Evolutionary conservation across 2,113 vertebrate species (phyloP).

Genomic region (Boulengeromyrus knoepffleri): DNA sequence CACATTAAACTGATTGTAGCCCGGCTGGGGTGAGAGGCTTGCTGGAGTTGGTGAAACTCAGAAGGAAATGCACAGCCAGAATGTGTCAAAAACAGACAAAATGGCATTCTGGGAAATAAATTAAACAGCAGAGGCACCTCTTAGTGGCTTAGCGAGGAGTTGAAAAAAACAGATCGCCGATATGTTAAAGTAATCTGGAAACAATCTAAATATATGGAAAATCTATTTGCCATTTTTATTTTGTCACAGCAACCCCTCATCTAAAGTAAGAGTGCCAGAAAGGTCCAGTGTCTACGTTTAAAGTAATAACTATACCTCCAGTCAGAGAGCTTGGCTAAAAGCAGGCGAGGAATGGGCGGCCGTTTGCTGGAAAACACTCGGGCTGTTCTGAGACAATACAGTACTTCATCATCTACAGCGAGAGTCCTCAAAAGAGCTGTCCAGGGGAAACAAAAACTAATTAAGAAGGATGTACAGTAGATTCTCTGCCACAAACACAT

Average conservation of each 20-base stretch:
- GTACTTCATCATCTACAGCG: neutral
- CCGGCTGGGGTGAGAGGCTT: neutral
- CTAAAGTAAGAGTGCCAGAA: neutral
- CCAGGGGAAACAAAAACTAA: neutral
- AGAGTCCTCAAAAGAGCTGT: neutral
- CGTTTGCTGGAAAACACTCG: neutral
- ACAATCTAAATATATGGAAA: neutral
- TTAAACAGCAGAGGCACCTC: neutral
- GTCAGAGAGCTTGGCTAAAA: neutral
- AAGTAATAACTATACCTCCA: constrained; percentile 1
- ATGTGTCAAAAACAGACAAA: constrained; percentile 5
- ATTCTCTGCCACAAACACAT: neutral
- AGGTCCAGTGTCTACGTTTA: neutral
- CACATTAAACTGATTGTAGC: neutral
- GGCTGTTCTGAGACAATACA: neutral
- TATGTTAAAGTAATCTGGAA: constrained; percentile 14
- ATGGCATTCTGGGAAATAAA: neutral
- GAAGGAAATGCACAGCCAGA: neutral
- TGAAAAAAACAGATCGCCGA: neutral
- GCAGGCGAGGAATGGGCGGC: neutral
- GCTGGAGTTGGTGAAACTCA: neutral
- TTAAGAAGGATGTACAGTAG: neutral
- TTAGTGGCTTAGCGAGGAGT: neutral
- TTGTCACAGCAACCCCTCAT: neutral
- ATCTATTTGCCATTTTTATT: neutral